These are phyloP conservation scores for Macrosteles quadrilineatus DNA, from an alignment of 1,140 invertebrate species.

Conservation along the genomic window DNA sequence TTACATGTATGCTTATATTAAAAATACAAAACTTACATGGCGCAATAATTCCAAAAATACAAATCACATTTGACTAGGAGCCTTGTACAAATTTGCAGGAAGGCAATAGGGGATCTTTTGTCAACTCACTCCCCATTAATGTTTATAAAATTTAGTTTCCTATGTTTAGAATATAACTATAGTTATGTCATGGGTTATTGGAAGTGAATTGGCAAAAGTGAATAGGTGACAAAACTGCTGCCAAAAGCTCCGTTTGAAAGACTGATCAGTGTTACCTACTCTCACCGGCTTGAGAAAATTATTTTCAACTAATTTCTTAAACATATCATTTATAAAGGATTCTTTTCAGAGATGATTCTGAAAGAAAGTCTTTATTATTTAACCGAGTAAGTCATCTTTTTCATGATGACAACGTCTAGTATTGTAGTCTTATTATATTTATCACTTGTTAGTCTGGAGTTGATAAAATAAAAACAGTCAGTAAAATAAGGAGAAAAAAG, in stretches of 20 bases:
- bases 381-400: too few relatives aligned
- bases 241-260: not conserved
- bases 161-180: not conserved
- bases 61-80: slow-evolving; percentile 6
- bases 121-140: not conserved
- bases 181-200: not conserved
- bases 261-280: not conserved
- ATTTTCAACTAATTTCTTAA: too few relatives aligned
- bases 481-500: too few relatives aligned
- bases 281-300: not conserved
- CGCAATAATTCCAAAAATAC: slow-evolving; percentile 2
- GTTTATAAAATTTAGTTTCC: not conserved
- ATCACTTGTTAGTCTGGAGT: too few relatives aligned
- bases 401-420: too few relatives aligned
- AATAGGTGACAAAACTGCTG: not conserved
- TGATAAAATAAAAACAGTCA: too few relatives aligned
- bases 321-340: too few relatives aligned
- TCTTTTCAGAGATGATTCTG: too few relatives aligned
- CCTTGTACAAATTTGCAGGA: not conserved
- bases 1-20: not conserved
- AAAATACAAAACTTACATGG: slow-evolving; percentile 8
- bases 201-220: not conserved
- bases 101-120: not conserved
- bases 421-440: too few relatives aligned
- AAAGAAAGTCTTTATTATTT: too few relatives aligned